Conservation (phyloP, 2,797 vertebrate species). For the Dallia pectoralis region DNA sequence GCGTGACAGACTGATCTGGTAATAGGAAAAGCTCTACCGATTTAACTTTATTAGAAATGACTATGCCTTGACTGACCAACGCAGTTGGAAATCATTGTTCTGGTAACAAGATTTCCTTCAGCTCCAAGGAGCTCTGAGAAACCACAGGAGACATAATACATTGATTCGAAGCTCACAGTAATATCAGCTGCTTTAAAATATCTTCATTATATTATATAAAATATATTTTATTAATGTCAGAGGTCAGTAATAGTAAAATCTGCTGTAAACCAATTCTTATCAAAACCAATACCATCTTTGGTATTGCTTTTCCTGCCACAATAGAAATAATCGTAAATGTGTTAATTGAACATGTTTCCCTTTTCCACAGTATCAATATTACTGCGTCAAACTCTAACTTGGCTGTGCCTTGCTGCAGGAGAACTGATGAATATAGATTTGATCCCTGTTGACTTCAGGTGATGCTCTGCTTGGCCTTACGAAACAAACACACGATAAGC, state of each 20-base stretch:
- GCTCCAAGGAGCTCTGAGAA: background rate
- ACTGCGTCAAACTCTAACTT: background rate
- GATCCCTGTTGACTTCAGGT: background rate
- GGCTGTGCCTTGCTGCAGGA: background rate
- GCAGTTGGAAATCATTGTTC: background rate
- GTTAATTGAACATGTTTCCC: background rate
- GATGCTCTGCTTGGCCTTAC: background rate
- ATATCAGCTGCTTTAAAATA: background rate
- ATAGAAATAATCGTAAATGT: background rate
- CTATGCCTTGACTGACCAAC: background rate
- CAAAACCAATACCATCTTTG: background rate
- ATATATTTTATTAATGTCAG: background rate
- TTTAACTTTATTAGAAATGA: background rate
- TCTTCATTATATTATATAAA: background rate
- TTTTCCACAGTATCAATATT: background rate
- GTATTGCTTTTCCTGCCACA: background rate
- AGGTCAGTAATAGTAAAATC: background rate
- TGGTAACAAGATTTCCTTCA: background rate
- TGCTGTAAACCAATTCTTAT: background rate
- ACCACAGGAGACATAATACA: background rate
- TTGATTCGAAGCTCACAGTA: background rate
- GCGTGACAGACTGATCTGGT: slow-evolving; percentile 41
- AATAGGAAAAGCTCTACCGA: slow-evolving; percentile 17
- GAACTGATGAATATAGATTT: background rate
- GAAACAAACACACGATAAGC: background rate